Percentiles rank a stretch among this genome's conserved stretches.
Conservation (phyloP, 1,140 invertebrate species). For the Euura saliciscinereae region DNA sequence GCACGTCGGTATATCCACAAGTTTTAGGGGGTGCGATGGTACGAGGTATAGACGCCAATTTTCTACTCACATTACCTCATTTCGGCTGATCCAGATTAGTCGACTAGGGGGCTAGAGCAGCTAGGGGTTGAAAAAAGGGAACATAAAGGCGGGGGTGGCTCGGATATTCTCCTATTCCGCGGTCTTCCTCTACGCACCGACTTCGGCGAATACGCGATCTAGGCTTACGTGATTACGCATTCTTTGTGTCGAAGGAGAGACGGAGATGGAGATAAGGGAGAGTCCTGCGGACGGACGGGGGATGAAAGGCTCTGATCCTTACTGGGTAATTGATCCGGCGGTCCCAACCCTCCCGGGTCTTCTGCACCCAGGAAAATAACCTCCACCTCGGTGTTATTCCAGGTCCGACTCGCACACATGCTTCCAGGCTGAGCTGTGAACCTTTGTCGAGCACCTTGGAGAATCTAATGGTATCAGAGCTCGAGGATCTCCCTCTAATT, state of each 20-base stretch:
- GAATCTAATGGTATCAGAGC: too few relatives aligned
- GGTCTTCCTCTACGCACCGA: background rate
- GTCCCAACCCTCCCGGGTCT: background rate
- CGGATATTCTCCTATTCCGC: constrained; percentile 21
- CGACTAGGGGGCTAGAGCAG: constrained; percentile 11
- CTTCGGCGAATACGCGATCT: too few relatives aligned
- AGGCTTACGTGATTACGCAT: constrained; percentile 7
- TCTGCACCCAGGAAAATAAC: background rate
- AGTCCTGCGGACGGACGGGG: background rate
- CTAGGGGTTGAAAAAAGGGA: background rate
- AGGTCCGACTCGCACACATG: too few relatives aligned
- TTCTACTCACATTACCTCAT: constrained; percentile 23
- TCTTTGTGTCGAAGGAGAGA: constrained; percentile 7
- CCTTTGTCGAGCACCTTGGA: too few relatives aligned
- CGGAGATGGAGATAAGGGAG: constrained; percentile 5
- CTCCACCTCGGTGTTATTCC: too few relatives aligned
- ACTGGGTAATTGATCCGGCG: constrained; percentile 13
- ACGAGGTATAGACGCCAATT: constrained; percentile 11
- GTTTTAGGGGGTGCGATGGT: too few relatives aligned
- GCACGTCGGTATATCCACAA: too few relatives aligned
- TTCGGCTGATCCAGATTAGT: constrained; percentile 28
- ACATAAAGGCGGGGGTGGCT: background rate
- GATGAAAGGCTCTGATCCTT: constrained; percentile 18
- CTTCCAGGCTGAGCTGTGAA: too few relatives aligned
- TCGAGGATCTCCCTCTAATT: too few relatives aligned